Evolutionary conservation across 2,113 vertebrate species (phyloP).

Genomic region (Hypomesus transpacificus): DNA sequence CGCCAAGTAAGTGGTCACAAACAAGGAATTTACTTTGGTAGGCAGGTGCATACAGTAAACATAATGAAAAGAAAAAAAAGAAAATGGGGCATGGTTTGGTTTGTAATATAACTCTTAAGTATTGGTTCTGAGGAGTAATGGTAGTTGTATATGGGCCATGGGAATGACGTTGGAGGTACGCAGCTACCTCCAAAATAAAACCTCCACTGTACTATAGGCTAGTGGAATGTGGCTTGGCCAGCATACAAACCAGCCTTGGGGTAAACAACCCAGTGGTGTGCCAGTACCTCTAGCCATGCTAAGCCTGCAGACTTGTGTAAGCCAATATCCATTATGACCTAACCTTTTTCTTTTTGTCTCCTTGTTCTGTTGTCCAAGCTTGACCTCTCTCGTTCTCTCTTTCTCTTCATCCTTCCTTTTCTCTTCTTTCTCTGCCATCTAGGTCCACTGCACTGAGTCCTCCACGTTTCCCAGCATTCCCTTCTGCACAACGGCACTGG

Average conservation of each 20-base stretch:
- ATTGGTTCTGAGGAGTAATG: no score
- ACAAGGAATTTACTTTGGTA: no score
- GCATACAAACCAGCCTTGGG: background rate
- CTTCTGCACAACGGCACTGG: slow-evolving; percentile 67
- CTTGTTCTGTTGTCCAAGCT: slow-evolving; percentile 4
- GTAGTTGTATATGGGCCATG: no score
- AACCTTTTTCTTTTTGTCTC: background rate
- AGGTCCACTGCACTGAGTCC: slow-evolving; percentile 73
- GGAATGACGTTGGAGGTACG: no score
- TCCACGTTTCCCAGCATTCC: slow-evolving; percentile 74
- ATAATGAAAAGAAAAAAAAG: no score
- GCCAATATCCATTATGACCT: background rate
- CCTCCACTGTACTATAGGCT: no score
- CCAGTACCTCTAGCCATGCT: background rate
- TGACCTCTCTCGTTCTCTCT: background rate
- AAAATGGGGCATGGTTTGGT: no score
- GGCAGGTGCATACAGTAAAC: no score
- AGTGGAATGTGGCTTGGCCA: no score
- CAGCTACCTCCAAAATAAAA: no score
- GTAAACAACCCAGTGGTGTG: slow-evolving; percentile 1
- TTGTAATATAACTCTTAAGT: no score
- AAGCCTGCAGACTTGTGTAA: background rate
- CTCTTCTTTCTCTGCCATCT: background rate
- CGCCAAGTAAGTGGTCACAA: no score
- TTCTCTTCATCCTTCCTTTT: background rate